Percentiles rank a stretch among this genome's conserved stretches.
phyloP scores from a whole-genome alignment of 1,140 invertebrate genomes.

The Zaprionus kolodkinae region DNA sequence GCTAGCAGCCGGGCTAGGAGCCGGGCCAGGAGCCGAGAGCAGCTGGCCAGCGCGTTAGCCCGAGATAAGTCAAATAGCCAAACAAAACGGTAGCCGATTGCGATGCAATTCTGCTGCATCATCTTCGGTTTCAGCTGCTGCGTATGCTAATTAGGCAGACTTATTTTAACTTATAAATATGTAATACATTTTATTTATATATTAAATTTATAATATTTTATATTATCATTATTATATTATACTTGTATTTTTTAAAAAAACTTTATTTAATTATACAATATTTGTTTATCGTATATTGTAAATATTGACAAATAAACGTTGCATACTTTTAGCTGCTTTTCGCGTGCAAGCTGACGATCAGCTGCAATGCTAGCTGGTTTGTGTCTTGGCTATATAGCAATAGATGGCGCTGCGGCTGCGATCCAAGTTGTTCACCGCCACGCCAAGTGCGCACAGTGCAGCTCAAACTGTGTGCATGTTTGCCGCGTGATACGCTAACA shows the following conservation, averaged over 20 bases:
- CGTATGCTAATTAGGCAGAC: neutral
- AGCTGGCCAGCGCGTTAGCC: constrained; percentile 50
- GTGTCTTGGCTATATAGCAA: neutral
- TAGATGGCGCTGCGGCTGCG: constrained; percentile 9
- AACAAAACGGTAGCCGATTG: constrained; percentile 69
- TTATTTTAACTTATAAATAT: constrained; percentile 3
- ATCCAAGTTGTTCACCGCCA: neutral
- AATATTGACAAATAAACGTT: neutral
- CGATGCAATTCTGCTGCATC: constrained; percentile 54
- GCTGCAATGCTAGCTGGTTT: neutral
- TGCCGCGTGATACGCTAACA: neutral
- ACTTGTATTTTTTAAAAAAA: too few species aligned
- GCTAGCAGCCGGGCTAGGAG: too few species aligned
- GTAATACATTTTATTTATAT: too few species aligned
- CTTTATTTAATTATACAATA: too few species aligned
- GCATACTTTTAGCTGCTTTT: constrained; percentile 1
- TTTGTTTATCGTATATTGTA: too few species aligned
- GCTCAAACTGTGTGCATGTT: neutral
- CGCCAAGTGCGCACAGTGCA: neutral
- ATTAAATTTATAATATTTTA: neutral
- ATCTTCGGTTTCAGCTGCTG: constrained; percentile 51
- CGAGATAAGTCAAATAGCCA: constrained; percentile 73
- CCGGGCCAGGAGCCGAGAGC: neutral
- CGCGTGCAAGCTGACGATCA: constrained; percentile 15
- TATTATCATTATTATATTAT: too few species aligned